Percentiles rank a stretch among this genome's conserved stretches.
Evolutionary conservation across 2,797 vertebrate species (phyloP).

Genomic region (Molothrus aeneus): DNA sequence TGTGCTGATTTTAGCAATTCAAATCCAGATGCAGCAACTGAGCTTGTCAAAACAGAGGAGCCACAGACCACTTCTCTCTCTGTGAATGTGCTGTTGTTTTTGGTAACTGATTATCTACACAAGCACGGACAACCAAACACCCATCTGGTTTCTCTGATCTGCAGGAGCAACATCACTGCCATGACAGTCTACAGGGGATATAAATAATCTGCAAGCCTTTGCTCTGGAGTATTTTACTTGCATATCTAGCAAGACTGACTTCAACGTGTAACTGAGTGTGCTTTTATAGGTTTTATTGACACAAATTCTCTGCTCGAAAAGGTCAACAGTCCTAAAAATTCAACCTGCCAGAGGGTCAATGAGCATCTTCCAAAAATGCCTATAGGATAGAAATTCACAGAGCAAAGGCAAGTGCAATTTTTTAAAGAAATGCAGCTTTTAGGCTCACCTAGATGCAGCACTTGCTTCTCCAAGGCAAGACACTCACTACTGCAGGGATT

Average conservation of each 20-base stretch:
- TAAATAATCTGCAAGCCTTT: neutral
- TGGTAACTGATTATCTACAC: neutral
- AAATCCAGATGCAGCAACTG: constrained; percentile 37
- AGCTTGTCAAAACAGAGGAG: constrained; percentile 31
- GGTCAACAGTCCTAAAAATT: neutral
- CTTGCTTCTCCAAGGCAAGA: neutral
- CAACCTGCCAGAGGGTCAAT: neutral
- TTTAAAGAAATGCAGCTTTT: neutral
- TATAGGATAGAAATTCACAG: neutral
- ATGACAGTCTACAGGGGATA: neutral
- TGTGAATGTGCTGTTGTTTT: neutral
- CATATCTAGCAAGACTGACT: neutral
- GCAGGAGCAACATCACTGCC: neutral
- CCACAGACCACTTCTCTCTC: constrained; percentile 32
- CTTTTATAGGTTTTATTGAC: neutral
- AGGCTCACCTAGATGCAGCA: neutral
- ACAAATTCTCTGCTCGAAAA: neutral
- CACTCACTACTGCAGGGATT: neutral
- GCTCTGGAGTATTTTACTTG: neutral
- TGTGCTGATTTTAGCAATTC: constrained; percentile 58
- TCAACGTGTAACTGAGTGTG: neutral
- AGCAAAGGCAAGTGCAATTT: neutral
- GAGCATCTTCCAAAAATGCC: neutral
- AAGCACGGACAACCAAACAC: neutral
- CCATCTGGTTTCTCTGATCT: neutral